phyloP scores from a whole-genome alignment of 2,113 vertebrate species.

The Myotis yumanensis region DNA sequence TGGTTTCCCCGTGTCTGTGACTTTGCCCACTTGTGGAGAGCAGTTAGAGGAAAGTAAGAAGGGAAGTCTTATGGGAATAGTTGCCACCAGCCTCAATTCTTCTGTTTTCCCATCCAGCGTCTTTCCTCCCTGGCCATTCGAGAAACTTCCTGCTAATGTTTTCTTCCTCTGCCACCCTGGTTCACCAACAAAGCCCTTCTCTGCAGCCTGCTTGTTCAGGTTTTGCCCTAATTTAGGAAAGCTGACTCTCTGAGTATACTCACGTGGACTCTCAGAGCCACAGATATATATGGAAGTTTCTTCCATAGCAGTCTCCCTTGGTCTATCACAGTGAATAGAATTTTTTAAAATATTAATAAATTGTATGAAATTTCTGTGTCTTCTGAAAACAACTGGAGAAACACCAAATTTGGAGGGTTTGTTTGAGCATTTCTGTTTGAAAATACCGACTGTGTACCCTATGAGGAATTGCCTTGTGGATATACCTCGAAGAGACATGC shows the following conservation, averaged over 20 bases:
- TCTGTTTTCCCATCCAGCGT: background rate
- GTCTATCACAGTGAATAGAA: background rate
- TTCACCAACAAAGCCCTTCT: background rate
- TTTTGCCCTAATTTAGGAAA: background rate
- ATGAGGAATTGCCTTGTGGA: background rate
- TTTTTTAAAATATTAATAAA: background rate
- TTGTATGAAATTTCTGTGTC: background rate
- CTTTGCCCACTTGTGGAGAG: background rate
- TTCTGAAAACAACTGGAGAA: background rate
- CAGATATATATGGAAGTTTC: background rate
- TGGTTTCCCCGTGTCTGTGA: background rate
- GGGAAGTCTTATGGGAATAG: background rate
- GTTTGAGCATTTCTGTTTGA: slow-evolving; percentile 31
- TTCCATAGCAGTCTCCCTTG: background rate
- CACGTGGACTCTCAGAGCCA: background rate
- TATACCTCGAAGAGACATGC: slow-evolving; percentile 49
- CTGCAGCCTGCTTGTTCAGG: background rate
- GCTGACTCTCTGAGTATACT: background rate
- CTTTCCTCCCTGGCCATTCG: background rate
- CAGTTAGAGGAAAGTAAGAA: background rate
- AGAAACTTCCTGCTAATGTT: background rate
- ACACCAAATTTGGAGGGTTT: background rate
- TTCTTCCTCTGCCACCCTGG: background rate
- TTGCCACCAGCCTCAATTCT: background rate
- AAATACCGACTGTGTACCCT: background rate